These are phyloP conservation scores for Yponomeuta malinellus DNA, from an alignment of 2,888 invertebrate species.

Conservation along the genomic window DNA sequence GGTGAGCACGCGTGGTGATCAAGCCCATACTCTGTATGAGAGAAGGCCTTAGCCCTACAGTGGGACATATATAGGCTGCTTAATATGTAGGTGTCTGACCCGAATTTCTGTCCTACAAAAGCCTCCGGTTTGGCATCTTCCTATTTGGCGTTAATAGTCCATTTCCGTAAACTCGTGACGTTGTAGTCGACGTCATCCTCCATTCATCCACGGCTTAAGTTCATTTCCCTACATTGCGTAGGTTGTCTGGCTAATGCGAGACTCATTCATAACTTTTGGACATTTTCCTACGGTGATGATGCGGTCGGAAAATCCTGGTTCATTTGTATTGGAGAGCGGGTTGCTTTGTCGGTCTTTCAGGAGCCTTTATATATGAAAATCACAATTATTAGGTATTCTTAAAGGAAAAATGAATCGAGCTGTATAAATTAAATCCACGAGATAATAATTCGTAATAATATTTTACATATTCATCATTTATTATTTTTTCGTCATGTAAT, in stretches of 20 bases:
- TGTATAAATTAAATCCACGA: no score
- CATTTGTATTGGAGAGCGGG: neutral
- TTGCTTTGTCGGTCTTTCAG: neutral
- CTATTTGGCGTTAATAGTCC: neutral
- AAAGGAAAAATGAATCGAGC: no score
- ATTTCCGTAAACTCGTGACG: neutral
- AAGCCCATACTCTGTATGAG: no score
- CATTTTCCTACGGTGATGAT: neutral
- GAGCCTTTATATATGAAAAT: neutral
- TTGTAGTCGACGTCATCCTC: neutral
- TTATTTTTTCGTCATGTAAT: no score
- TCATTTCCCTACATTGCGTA: constrained; percentile 12
- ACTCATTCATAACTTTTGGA: constrained; percentile 9
- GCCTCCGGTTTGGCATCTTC: neutral
- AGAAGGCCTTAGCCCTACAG: no score
- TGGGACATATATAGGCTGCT: no score
- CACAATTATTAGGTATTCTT: no score
- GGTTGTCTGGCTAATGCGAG: constrained; percentile 4
- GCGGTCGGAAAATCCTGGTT: neutral
- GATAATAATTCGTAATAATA: no score
- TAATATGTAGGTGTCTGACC: no score
- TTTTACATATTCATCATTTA: no score
- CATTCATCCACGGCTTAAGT: constrained; percentile 7
- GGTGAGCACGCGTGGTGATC: no score
- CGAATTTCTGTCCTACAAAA: neutral